phyloP scores from a whole-genome alignment of 2,888 invertebrate genomes.

The Ectemnius cavifrons region DNA sequence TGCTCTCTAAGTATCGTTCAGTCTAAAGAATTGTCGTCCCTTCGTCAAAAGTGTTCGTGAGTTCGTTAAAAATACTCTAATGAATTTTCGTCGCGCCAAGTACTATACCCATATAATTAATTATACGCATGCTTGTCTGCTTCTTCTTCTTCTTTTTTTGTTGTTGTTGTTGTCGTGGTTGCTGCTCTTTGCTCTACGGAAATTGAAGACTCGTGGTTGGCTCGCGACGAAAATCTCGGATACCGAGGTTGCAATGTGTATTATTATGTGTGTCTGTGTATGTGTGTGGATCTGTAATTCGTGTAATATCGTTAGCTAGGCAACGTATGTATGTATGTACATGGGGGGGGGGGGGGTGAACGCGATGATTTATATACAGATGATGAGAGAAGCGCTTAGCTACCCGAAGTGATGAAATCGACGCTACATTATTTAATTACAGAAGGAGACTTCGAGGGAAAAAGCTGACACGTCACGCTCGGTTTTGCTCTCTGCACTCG shows the following conservation, averaged over 20 bases:
- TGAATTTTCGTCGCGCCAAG: too few relatives aligned
- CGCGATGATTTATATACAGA: constrained; percentile 66
- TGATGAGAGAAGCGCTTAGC: constrained; percentile 53
- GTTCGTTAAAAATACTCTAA: too few relatives aligned
- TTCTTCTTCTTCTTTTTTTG: too few relatives aligned
- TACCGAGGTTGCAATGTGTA: neutral
- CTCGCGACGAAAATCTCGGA: constrained; percentile 25
- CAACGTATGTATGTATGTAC: constrained; percentile 40
- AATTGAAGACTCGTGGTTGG: constrained; percentile 4
- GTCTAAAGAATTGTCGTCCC: too few relatives aligned
- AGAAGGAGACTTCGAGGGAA: constrained; percentile 30
- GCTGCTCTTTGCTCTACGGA: too few relatives aligned
- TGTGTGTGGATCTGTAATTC: constrained; percentile 10
- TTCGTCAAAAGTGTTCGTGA: too few relatives aligned
- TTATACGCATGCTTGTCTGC: too few relatives aligned
- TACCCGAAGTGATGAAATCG: constrained; percentile 40
- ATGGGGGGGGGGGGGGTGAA: constrained; percentile 28
- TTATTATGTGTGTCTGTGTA: too few relatives aligned
- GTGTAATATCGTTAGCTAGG: constrained; percentile 30
- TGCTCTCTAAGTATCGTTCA: too few relatives aligned
- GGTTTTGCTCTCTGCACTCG: constrained; percentile 2
- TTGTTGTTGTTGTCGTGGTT: too few relatives aligned
- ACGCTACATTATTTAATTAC: constrained; percentile 32
- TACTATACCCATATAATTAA: too few relatives aligned
- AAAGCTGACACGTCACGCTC: constrained; percentile 16